phyloP scores from a whole-genome alignment of 2,888 invertebrate genomes.

The Cataglyphis albicans region DNA sequence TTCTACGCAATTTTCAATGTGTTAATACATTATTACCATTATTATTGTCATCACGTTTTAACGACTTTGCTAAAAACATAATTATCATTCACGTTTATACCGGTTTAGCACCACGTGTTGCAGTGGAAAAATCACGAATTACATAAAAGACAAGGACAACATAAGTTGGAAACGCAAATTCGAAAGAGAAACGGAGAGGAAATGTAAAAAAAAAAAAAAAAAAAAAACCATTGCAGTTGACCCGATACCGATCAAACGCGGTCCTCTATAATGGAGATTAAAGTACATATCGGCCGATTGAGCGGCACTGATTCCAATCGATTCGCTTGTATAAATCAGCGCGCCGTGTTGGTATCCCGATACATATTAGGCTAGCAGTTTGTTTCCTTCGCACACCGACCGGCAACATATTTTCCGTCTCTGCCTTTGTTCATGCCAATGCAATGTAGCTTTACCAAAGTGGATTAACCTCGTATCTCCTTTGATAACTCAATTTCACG shows the following conservation, averaged over 20 bases:
- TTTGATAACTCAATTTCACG: conserved; percentile 46
- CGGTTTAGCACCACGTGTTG: conserved; percentile 26
- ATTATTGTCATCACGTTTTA: conserved; percentile 14
- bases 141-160: conserved; percentile 63
- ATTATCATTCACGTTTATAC: conserved; percentile 39
- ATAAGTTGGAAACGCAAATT: conserved; percentile 33
- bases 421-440: conserved; percentile 42
- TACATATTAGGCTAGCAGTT: conserved; percentile 58
- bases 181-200: conserved; percentile 46
- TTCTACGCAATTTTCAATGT: not conserved
- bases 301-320: conserved; percentile 67
- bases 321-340: conserved; percentile 79
- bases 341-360: conserved; percentile 62
- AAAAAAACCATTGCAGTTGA: conserved; percentile 68
- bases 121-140: conserved; percentile 53
- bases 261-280: conserved; percentile 60
- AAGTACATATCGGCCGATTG: conserved; percentile 57
- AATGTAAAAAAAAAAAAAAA: conserved; percentile 45
- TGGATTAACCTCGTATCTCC: conserved; percentile 22
- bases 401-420: conserved; percentile 40
- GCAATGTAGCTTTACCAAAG: conserved; percentile 27
- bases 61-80: conserved; percentile 45
- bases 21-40: conserved; percentile 9
- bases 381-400: conserved; percentile 37
- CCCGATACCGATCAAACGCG: conserved; percentile 73